Base-by-base conservation (phyloP, 2,113 vertebrate species). In the Toxotes jaculatrix region DNA sequence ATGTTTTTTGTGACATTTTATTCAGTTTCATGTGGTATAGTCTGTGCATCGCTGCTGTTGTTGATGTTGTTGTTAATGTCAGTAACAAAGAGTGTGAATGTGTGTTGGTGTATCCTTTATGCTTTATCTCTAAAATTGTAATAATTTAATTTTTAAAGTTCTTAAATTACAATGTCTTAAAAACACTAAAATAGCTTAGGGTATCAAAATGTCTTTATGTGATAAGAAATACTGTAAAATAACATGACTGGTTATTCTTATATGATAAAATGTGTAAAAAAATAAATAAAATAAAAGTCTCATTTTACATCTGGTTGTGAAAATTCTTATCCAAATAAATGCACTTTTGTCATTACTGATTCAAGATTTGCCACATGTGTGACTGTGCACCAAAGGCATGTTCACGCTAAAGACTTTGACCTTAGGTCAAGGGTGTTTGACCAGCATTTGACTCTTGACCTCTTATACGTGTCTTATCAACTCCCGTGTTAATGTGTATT, bases 401-500 rank as follows among this genome's bases (percentile, higher is more conserved):
- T 96, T 94, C 90, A 87, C 90, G 74, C 96, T 97, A 95, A 95
- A 96, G 92, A 96, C 96, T 95, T 96, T 98, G 96, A 98, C 97
- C 97, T 93, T 78, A 92, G 95, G 96, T 97, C 96, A 97, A 97
- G 96, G 95, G 96, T 95, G 94, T 97, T 96, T 97, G 96, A 96
- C 96, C 96, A 94, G 94, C 95, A 92, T 97, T 97, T 97, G 97
- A 98, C 97, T 95, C 95, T 93, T 98, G 97, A 98, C 96, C 97
- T 96, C 94, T 90, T 94, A 95, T 96, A 96, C 94, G 96, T 96
- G 96, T 97, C 96, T 96, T 96, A 97, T 97, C 95, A 96, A 95
- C 95, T 94, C 86, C 93, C 94, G 94, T 96, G 96, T 96, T 97
- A 96, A 95, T 93, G 94, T 95, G 93, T 95, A 96, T 96, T 96